Percentiles rank a stretch among this genome's conserved stretches.
phyloP scores from a whole-genome alignment of 2,888 invertebrate species.

The Chaitophorus viminalis region DNA sequence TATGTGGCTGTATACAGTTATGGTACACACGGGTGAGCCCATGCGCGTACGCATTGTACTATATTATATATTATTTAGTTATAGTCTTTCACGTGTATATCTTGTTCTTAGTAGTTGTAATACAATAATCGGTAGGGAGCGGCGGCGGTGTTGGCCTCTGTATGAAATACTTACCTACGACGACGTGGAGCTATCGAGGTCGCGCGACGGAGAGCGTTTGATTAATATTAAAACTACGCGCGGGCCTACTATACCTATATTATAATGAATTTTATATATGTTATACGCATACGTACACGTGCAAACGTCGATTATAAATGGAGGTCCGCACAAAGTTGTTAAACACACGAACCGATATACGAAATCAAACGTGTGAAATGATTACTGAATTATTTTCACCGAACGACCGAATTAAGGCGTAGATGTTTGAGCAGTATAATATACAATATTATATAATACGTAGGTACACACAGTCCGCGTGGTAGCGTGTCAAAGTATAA shows the following conservation, averaged over 20 bases:
- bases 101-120: not conserved
- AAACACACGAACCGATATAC: not conserved
- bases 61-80: not conserved
- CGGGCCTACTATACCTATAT: too few relatives aligned
- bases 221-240: slow-evolving; percentile 35
- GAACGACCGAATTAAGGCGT: not conserved
- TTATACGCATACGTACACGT: not conserved
- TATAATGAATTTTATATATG: too few relatives aligned
- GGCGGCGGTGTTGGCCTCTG: not conserved
- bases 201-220: not conserved
- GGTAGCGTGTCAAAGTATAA: not conserved
- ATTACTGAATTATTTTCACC: not conserved
- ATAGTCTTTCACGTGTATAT: not conserved
- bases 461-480: not conserved
- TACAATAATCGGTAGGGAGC: not conserved
- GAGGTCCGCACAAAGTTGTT: not conserved
- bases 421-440: too few relatives aligned
- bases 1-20: not conserved
- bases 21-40: not conserved
- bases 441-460: too few relatives aligned
- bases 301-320: not conserved
- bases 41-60: not conserved
- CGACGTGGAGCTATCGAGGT: slow-evolving; percentile 8
- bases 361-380: not conserved
- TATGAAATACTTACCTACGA: too few relatives aligned